Conservation (phyloP, 2,888 invertebrate genomes). For the Acanthoscelides obtectus region DNA sequence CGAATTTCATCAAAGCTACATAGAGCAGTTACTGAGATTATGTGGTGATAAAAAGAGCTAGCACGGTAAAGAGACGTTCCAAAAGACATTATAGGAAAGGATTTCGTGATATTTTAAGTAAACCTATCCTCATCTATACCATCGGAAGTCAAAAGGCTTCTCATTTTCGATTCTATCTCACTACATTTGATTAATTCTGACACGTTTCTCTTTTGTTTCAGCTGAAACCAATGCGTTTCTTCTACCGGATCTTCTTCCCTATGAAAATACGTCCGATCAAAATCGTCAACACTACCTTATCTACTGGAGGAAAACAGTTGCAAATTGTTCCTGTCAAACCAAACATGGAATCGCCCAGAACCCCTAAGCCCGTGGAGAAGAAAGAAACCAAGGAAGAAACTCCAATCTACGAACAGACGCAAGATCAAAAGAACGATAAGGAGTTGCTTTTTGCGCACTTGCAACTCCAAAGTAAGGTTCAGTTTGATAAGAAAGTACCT, state of each 20-base stretch:
- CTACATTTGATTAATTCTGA: too few relatives aligned
- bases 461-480: conserved; percentile 40
- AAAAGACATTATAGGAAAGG: neutral
- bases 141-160: too few relatives aligned
- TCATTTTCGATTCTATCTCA: too few relatives aligned
- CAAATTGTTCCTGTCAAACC: conserved; percentile 41
- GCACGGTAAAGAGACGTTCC: too few relatives aligned
- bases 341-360: conserved; percentile 16
- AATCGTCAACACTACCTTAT: conserved; percentile 41
- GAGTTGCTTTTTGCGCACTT: conserved; percentile 41
- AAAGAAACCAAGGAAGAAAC: conserved; percentile 24
- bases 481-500: conserved; percentile 31
- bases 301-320: conserved; percentile 42
- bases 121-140: too few relatives aligned
- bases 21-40: too few relatives aligned
- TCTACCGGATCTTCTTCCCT: conserved; percentile 55
- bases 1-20: too few relatives aligned
- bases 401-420: neutral
- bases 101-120: neutral
- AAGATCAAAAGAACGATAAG: conserved; percentile 32
- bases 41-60: too few relatives aligned
- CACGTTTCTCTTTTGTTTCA: conserved; percentile 36
- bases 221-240: conserved; percentile 62
- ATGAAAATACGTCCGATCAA: conserved; percentile 44
- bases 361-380: conserved; percentile 12